Conservation (phyloP, 1,140 invertebrate species). For the Cotesia glomerata region DNA sequence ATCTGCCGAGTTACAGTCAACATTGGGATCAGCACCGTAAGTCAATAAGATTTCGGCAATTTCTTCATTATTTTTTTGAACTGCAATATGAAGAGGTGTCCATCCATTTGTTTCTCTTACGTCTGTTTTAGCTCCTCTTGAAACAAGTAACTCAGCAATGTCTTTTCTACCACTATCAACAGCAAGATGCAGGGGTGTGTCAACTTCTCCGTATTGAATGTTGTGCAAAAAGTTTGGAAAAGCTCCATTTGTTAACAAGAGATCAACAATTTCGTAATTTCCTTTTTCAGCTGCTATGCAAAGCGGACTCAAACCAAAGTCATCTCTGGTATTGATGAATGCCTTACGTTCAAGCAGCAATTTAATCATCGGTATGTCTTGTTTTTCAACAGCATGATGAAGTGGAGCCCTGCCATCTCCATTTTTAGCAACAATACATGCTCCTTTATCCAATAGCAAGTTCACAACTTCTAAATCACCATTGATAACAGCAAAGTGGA, state of each 20-base stretch:
- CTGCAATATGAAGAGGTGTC: too few relatives aligned
- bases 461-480: constrained; percentile 10
- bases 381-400: constrained; percentile 1
- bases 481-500: constrained; percentile 25
- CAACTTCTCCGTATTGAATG: too few relatives aligned
- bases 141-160: too few relatives aligned
- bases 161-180: too few relatives aligned
- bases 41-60: too few relatives aligned
- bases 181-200: too few relatives aligned
- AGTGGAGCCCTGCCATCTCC: constrained; percentile 5
- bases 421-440: constrained; percentile 16
- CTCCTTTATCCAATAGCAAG: constrained; percentile 16
- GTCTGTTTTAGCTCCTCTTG: too few relatives aligned
- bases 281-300: constrained; percentile 5
- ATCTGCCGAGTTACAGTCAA: too few relatives aligned
- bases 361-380: not conserved
- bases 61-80: too few relatives aligned
- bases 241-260: constrained; percentile 17
- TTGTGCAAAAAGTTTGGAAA: too few relatives aligned
- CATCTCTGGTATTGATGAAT: not conserved
- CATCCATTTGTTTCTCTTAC: too few relatives aligned
- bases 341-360: not conserved
- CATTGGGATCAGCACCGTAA: too few relatives aligned
- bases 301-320: not conserved
- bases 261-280: constrained; percentile 5